Conservation (phyloP, 1,140 invertebrate species). For the Heliconius eleuchia region DNA sequence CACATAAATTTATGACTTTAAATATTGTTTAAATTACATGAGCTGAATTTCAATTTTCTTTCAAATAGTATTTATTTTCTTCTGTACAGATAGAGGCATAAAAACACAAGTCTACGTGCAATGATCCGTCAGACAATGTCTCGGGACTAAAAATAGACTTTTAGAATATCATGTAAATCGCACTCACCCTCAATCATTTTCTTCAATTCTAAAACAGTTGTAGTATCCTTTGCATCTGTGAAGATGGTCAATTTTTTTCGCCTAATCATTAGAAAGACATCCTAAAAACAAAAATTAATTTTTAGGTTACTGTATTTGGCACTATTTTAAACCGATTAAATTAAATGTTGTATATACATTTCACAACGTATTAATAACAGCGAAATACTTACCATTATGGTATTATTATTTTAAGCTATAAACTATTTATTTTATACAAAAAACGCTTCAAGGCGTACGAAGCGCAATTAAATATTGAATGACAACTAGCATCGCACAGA, state of each 20-base stretch:
- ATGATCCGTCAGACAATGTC: slow-evolving; percentile 59
- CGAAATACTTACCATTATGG: slow-evolving; percentile 65
- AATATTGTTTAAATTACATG: neutral
- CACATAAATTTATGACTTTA: neutral
- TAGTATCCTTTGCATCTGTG: slow-evolving; percentile 98
- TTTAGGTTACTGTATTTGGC: slow-evolving; percentile 69
- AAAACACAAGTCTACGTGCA: slow-evolving; percentile 36
- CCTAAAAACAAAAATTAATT: slow-evolving; percentile 84
- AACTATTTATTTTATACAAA: slow-evolving; percentile 68
- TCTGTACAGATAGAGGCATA: slow-evolving; percentile 11
- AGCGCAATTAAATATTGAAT: slow-evolving; percentile 73
- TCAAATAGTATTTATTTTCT: neutral
- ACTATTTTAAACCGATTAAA: slow-evolving; percentile 13
- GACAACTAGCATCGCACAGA: slow-evolving; percentile 56
- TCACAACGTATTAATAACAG: neutral
- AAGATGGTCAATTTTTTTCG: slow-evolving; percentile 98
- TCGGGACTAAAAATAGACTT: slow-evolving; percentile 76
- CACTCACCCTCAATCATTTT: slow-evolving; percentile 96
- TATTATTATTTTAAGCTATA: slow-evolving; percentile 68
- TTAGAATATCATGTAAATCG: slow-evolving; percentile 51
- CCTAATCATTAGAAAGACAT: slow-evolving; percentile 99
- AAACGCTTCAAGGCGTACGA: slow-evolving; percentile 73
- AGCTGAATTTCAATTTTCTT: neutral
- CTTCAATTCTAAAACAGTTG: slow-evolving; percentile 95
- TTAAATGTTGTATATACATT: slow-evolving; percentile 16